phyloP scores from a whole-genome alignment of 37 sponge, comb jelly and placozoan species.

The Corticium candelabrum region DNA sequence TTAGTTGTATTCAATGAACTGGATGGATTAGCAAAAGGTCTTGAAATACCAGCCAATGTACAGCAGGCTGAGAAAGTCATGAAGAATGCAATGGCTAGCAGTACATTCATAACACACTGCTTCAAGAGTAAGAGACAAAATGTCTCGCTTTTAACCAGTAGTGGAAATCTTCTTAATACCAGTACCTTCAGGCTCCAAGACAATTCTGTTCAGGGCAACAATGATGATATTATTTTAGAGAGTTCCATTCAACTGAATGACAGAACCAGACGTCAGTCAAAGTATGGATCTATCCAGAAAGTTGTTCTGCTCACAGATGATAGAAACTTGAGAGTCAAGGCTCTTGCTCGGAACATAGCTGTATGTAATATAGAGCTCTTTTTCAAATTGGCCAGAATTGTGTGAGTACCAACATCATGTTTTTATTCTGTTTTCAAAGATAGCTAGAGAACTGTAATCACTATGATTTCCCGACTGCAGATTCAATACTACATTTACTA shows the following conservation, averaged over 20 bases:
- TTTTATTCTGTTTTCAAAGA: too few species aligned
- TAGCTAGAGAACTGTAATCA: not conserved
- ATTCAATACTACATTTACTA: too few species aligned
- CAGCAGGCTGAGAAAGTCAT: not conserved
- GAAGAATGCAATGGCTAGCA: not conserved
- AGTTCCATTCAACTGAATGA: constrained; percentile 40
- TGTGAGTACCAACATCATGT: not conserved
- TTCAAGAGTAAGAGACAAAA: not conserved
- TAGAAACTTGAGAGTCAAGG: constrained; percentile 80
- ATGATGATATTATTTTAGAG: constrained; percentile 69
- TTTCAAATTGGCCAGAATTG: constrained; percentile 22
- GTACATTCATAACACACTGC: not conserved
- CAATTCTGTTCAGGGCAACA: constrained; percentile 27
- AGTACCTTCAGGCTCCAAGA: constrained; percentile 13
- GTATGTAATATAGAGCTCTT: constrained; percentile 46
- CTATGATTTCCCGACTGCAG: too few species aligned
- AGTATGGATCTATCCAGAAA: not conserved
- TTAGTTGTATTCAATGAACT: constrained; percentile 20
- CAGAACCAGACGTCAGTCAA: not conserved
- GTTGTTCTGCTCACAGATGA: constrained; percentile 79
- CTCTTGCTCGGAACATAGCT: constrained; percentile 43
- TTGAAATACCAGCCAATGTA: not conserved
- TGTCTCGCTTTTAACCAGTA: not conserved
- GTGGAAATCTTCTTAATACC: not conserved
- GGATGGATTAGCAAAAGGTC: not conserved